These are phyloP conservation scores for Drosophila hydei DNA, from an alignment of 1,140 invertebrate genomes.

Conservation along the genomic window DNA sequence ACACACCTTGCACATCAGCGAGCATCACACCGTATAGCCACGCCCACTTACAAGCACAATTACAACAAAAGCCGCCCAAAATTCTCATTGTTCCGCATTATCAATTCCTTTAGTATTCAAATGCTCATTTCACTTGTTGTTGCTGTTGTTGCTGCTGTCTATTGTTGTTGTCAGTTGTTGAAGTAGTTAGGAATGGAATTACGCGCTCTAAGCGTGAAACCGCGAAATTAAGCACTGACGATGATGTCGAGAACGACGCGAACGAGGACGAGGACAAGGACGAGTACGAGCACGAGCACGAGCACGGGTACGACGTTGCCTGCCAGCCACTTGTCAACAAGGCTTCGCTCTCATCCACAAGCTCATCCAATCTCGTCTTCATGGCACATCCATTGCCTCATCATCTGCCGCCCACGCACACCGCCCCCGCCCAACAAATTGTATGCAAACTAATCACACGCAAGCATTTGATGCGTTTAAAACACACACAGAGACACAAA, in stretches of 20 bases:
- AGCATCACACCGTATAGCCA: constrained; percentile 32
- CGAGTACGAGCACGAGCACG: neutral
- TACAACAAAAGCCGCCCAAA: constrained; percentile 54
- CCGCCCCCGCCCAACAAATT: constrained; percentile 49
- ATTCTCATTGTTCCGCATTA: constrained; percentile 53
- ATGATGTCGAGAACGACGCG: constrained; percentile 26
- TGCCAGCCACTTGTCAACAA: constrained; percentile 53
- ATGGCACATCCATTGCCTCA: constrained; percentile 17
- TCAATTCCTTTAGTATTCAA: constrained; percentile 77
- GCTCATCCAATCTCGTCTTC: constrained; percentile 44
- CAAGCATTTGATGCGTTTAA: constrained; percentile 81
- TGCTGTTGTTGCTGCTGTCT: neutral
- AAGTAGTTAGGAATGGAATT: constrained; percentile 41
- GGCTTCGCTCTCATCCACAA: constrained; percentile 39
- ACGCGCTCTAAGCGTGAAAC: constrained; percentile 67
- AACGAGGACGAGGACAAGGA: constrained; percentile 23
- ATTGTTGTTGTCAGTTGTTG: constrained; percentile 27
- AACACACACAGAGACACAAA: constrained; percentile 53
- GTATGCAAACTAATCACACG: constrained; percentile 80
- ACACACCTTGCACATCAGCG: constrained; percentile 10
- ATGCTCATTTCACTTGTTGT: constrained; percentile 58
- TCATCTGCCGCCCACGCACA: neutral
- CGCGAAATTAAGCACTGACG: constrained; percentile 70
- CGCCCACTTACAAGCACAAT: constrained; percentile 55
- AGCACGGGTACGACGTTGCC: constrained; percentile 22